These are phyloP conservation scores for Drosophila lacertosa DNA, from an alignment of 1,140 invertebrate genomes.

Conservation along the genomic window DNA sequence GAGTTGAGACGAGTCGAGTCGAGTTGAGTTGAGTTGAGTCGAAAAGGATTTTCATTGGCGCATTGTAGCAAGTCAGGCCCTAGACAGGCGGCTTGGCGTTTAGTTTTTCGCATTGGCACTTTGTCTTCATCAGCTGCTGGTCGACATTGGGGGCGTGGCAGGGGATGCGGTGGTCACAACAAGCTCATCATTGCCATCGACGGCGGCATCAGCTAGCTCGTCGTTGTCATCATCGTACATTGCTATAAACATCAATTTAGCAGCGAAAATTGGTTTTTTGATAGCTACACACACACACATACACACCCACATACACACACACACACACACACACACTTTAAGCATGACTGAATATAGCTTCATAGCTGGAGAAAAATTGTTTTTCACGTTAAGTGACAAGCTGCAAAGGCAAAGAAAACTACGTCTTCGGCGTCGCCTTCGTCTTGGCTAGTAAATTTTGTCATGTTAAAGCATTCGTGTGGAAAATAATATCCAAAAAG, in stretches of 20 bases:
- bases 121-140: constrained; percentile 69
- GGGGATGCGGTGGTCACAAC: constrained; percentile 54
- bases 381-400: constrained; percentile 80
- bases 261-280: constrained; percentile 81
- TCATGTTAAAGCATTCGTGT: constrained; percentile 63
- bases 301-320: constrained; percentile 29
- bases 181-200: constrained; percentile 74
- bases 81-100: constrained; percentile 61
- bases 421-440: constrained; percentile 43
- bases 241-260: constrained; percentile 82
- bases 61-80: constrained; percentile 41
- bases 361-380: constrained; percentile 74
- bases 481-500: constrained; percentile 68
- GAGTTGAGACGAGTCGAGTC: constrained; percentile 32
- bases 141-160: not conserved
- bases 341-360: constrained; percentile 22
- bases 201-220: constrained; percentile 43
- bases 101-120: constrained; percentile 76
- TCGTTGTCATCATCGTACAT: constrained; percentile 70
- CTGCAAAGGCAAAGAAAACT: constrained; percentile 32
- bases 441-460: constrained; percentile 55
- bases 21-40: constrained; percentile 27
- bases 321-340: constrained; percentile 10
- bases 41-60: constrained; percentile 71
- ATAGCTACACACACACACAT: constrained; percentile 55